These are phyloP conservation scores for Oophaga sylvatica DNA, from an alignment of 2,797 vertebrate species.

Conservation along the genomic window DNA sequence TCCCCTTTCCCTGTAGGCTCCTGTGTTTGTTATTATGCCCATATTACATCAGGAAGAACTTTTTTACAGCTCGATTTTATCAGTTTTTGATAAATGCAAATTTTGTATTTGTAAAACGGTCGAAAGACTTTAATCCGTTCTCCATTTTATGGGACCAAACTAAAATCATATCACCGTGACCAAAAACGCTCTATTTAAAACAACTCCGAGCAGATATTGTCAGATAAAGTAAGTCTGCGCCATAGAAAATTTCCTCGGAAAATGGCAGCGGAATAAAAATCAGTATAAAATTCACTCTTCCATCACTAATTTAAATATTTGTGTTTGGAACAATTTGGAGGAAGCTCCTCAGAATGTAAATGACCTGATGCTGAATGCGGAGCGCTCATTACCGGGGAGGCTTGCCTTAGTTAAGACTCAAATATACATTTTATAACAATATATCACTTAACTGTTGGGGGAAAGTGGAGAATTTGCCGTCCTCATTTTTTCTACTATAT, in stretches of 20 bases:
- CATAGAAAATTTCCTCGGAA: slow-evolving; percentile 23
- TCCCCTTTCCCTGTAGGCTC: not conserved
- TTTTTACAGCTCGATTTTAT: slow-evolving; percentile 52
- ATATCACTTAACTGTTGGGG: not conserved
- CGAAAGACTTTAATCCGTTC: slow-evolving; percentile 48
- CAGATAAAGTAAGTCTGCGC: slow-evolving; percentile 32
- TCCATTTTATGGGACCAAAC: slow-evolving; percentile 52
- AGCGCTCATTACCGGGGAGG: slow-evolving; percentile 1
- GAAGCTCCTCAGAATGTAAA: slow-evolving; percentile 40
- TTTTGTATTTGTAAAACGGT: slow-evolving; percentile 53
- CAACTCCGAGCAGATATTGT: slow-evolving; percentile 39
- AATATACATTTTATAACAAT: slow-evolving; percentile 14
- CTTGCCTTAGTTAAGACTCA: slow-evolving; percentile 29
- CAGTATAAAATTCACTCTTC: slow-evolving; percentile 47
- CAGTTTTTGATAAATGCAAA: slow-evolving; percentile 55
- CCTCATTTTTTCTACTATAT: not conserved
- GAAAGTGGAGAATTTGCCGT: not conserved
- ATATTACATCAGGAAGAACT: not conserved
- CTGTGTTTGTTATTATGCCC: not conserved
- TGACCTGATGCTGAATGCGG: not conserved
- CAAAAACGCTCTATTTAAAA: slow-evolving; percentile 46
- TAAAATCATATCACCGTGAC: slow-evolving; percentile 56
- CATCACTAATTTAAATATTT: slow-evolving; percentile 58
- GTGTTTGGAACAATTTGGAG: slow-evolving; percentile 45
- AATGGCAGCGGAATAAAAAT: slow-evolving; percentile 44